phyloP scores from a whole-genome alignment of 2,113 vertebrate species.

The Catharus bicknelli region DNA sequence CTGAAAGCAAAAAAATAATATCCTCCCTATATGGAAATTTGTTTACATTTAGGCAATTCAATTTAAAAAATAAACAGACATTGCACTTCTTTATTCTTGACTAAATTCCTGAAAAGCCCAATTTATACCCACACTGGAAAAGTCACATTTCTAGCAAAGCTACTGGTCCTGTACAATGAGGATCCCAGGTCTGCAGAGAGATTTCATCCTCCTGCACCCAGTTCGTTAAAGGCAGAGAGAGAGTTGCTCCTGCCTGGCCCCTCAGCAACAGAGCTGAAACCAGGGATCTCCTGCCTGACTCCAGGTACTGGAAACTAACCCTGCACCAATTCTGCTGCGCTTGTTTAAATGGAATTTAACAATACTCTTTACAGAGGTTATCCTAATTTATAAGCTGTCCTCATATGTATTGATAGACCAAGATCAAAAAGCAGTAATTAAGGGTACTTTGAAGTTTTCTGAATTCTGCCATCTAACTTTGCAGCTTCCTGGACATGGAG shows the following conservation, averaged over 20 bases:
- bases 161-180: not conserved
- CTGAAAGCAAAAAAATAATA: not conserved
- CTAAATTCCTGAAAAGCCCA: not conserved
- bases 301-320: not conserved
- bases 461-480: not conserved
- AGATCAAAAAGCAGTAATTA: not conserved
- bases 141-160: not conserved
- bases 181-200: not conserved
- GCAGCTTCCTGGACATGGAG: not conserved
- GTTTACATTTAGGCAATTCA: not conserved
- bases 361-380: not conserved
- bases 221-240: not conserved
- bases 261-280: not conserved
- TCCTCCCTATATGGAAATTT: not conserved
- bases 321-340: not conserved
- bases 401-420: rapidly evolving
- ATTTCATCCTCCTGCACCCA: not conserved
- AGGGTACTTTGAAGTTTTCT: not conserved
- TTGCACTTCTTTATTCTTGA: not conserved
- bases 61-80: rapidly evolving
- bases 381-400: not conserved
- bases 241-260: not conserved
- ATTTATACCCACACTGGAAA: rapidly evolving
- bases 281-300: not conserved
- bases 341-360: not conserved